These are phyloP conservation scores for Clupea harengus DNA, from an alignment of 2,113 vertebrate genomes.

Conservation along the genomic window DNA sequence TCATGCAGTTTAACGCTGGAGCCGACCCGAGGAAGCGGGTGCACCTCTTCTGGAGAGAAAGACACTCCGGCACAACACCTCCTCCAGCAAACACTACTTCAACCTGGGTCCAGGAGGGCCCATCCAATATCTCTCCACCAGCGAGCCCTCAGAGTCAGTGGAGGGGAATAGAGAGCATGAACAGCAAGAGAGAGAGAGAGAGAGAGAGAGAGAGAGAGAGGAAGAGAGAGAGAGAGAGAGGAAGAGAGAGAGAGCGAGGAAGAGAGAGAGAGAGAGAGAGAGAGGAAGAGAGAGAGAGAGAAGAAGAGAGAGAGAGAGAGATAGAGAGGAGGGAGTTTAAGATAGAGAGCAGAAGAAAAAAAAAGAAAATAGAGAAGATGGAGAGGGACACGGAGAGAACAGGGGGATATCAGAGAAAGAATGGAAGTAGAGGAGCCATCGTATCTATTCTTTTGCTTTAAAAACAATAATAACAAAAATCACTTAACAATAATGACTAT, in stretches of 20 bases:
- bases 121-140: background rate
- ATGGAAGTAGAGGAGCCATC: background rate
- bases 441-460: no score
- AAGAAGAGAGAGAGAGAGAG: background rate
- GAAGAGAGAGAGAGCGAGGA: background rate
- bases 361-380: background rate
- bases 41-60: constrained; percentile 26
- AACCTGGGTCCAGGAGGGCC: background rate
- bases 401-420: background rate
- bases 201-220: background rate
- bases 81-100: constrained; percentile 31
- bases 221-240: no score
- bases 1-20: constrained; percentile 16
- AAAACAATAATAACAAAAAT: no score
- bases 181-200: background rate
- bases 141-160: background rate
- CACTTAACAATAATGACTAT: no score
- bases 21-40: constrained; percentile 11
- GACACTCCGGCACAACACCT: constrained; percentile 39
- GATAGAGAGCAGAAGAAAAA: background rate
- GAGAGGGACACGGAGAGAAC: background rate
- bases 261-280: background rate
- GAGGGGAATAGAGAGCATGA: background rate
- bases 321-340: background rate
- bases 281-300: background rate